Evolutionary conservation across 2,113 vertebrate genomes (phyloP).

Genomic region (Megaceryle torquata): DNA sequence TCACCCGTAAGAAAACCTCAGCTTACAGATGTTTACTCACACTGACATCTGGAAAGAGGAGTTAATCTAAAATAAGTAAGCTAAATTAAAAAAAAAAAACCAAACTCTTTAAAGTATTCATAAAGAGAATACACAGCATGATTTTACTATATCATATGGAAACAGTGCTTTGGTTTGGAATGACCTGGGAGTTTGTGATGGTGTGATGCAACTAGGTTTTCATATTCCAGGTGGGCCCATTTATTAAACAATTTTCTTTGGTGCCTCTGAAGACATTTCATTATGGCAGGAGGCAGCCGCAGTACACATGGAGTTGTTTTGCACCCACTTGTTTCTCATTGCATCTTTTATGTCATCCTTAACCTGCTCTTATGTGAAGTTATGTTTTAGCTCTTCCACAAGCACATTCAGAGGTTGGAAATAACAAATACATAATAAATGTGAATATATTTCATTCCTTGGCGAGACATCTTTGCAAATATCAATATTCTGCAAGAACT

Average conservation of each 20-base stretch:
- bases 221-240: neutral
- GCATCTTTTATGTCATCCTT: neutral
- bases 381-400: neutral
- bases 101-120: neutral
- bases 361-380: fast-evolving
- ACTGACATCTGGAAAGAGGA: neutral
- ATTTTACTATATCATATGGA: neutral
- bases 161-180: neutral
- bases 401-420: neutral
- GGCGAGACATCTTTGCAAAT: neutral
- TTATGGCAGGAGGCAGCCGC: neutral
- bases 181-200: neutral
- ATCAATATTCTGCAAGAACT: neutral
- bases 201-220: neutral
- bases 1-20: neutral
- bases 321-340: neutral
- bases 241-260: neutral
- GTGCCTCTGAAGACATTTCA: neutral
- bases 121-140: neutral
- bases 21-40: neutral
- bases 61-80: neutral
- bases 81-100: neutral
- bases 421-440: neutral
- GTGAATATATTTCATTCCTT: neutral
- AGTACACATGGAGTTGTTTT: neutral